Percentiles rank a stretch among this genome's conserved stretches.
Evolutionary conservation across 2,797 vertebrate species (phyloP).

Genomic region (Hydrophis major): DNA sequence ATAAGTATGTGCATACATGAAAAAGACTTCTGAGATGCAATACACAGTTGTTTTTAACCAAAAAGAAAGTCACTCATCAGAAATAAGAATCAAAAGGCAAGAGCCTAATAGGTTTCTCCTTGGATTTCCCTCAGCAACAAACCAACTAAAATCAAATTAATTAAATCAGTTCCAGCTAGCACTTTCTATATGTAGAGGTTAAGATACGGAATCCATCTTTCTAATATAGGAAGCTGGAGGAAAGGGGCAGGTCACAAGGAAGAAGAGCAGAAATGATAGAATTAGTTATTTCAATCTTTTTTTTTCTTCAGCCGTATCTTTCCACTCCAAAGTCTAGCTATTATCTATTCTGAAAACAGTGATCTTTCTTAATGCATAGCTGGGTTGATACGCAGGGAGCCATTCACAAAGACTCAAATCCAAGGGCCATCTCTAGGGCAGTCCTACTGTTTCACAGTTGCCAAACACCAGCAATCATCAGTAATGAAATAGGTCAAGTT

Average conservation of each 20-base stretch:
- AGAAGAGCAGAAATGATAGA: not conserved
- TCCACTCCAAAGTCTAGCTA: not conserved
- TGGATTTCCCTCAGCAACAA: not conserved
- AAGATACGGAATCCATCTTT: not conserved
- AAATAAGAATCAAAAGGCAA: not conserved
- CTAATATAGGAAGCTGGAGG: not conserved
- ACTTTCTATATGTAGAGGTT: not conserved
- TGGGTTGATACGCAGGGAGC: not conserved
- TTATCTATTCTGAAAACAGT: not conserved
- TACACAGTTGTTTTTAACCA: not conserved
- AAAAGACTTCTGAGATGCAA: conserved; percentile 3
- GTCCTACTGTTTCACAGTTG: not conserved
- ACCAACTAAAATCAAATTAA: not conserved
- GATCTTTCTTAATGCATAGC: not conserved
- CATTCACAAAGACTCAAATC: not conserved
- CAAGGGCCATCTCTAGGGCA: not conserved
- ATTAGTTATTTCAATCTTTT: not conserved
- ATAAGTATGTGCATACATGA: not conserved
- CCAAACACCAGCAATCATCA: not conserved
- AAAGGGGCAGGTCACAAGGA: not conserved
- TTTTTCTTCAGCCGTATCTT: not conserved
- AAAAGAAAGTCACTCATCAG: conserved; percentile 16
- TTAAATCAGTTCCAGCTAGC: not conserved
- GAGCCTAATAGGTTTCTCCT: conserved; percentile 2
- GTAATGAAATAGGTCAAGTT: not conserved